phyloP scores from a whole-genome alignment of 23 tunicate species.

The Phallusia fumigata region DNA sequence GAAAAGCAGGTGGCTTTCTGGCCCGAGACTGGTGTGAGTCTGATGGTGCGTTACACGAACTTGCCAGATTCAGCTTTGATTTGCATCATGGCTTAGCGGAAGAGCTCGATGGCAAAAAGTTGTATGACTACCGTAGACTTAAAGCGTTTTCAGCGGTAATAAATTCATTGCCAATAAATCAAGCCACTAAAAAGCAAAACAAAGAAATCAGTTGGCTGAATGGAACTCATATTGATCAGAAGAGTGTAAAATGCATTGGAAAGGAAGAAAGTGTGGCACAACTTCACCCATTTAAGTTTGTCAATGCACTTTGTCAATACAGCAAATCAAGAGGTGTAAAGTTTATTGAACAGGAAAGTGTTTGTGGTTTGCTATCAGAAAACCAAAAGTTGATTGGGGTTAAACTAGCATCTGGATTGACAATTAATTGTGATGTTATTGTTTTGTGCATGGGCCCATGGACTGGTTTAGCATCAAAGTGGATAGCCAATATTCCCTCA shows the following conservation, averaged over 20 bases:
- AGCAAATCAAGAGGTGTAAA: conserved; percentile 23
- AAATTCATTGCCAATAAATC: background rate
- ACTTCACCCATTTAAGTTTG: conserved; percentile 70
- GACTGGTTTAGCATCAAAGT: conserved; percentile 60
- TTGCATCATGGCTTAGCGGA: conserved; percentile 38
- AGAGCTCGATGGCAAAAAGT: conserved; percentile 39
- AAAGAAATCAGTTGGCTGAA: conserved; percentile 36
- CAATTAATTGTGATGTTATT: conserved; percentile 42
- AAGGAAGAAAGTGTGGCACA: conserved; percentile 43
- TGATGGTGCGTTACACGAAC: conserved; percentile 17
- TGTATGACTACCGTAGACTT: conserved; percentile 57
- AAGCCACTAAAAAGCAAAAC: background rate
- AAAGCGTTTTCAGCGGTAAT: conserved; percentile 29
- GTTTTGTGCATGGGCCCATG: conserved; percentile 84
- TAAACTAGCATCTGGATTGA: conserved; percentile 4
- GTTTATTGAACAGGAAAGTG: conserved; percentile 33
- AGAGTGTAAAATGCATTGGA: conserved; percentile 32
- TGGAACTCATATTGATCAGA: conserved; percentile 36
- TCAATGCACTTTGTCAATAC: conserved; percentile 20
- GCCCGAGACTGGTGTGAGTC: conserved; percentile 73
- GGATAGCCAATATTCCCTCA: conserved; percentile 57
- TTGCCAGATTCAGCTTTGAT: conserved; percentile 55
- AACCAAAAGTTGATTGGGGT: conserved; percentile 24
- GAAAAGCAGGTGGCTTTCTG: conserved; percentile 86
- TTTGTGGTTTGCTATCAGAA: conserved; percentile 1